Evolutionary conservation across 64 coral and sea anemone species (phyloP).

Genomic region (Stichodactyla mertensii): DNA sequence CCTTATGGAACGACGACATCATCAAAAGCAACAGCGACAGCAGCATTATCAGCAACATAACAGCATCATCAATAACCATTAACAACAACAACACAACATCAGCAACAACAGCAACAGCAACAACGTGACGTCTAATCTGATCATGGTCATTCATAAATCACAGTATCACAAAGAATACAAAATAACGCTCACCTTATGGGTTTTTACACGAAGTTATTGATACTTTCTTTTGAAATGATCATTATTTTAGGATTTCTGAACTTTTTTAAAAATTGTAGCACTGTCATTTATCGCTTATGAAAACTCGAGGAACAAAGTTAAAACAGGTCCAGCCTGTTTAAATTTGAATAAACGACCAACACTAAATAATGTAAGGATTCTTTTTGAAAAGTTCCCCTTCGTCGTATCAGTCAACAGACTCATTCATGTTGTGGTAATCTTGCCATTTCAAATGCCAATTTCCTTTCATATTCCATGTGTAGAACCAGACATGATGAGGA

Average conservation of each 20-base stretch:
- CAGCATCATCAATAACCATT: too few species aligned
- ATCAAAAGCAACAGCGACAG: too few species aligned
- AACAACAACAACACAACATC: too few species aligned
- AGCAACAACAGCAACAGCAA: too few species aligned
- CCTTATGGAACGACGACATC: too few species aligned
- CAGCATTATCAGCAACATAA: too few species aligned
- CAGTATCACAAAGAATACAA: neutral
- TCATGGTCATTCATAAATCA: too few species aligned
- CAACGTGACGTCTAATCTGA: too few species aligned
- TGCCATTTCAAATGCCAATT: neutral
- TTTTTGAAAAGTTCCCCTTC: neutral
- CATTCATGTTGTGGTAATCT: neutral
- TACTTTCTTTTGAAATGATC: neutral
- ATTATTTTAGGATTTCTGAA: neutral
- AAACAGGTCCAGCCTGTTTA: conserved; percentile 9
- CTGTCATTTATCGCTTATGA: neutral
- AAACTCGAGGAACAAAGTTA: neutral
- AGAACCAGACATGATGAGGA: too few species aligned
- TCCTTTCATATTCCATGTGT: neutral
- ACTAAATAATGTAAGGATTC: neutral
- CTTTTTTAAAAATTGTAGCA: neutral
- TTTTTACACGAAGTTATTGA: neutral
- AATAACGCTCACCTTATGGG: neutral
- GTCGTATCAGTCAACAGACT: neutral
- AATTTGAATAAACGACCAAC: neutral